Evolutionary conservation across 2,113 vertebrate genomes (phyloP), one percentile per base, ranked within the genome.

Genomic region (Chrysemys picta): DNA sequence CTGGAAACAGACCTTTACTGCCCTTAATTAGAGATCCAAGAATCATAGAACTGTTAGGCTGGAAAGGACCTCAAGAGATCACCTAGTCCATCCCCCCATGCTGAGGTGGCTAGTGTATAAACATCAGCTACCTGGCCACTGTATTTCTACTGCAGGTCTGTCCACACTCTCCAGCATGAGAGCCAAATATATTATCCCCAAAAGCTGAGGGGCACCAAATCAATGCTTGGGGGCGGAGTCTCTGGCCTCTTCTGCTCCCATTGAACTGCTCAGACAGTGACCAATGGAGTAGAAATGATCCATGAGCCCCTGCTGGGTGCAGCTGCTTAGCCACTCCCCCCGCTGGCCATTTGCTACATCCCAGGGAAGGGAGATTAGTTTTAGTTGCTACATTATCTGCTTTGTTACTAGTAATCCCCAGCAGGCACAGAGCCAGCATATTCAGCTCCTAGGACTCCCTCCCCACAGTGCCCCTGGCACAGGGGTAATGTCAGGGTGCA

Each of bases 101-200:
- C 14, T 5, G 6, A 0, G 7, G 57, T 59, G 6, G 0, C 22
- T 22, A 35, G 52, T 56, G 38, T 29, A 69, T 62, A 11, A 89
- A 9, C 10, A 6, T 56, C 21, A 7, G 49, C 89, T 59, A 59
- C 69, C 54, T 24, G 57, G 76, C 17, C 65, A 72, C 72, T 76
- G 42, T 4, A 1, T 0, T 13, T 72, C 50, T 29, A 29, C 1
- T 0, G 27, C 35, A 45, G 54, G 47, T 72, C 84, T 24, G 52
- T 45, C 49, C 45, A 62, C 50, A 35, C 0, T 2, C 59, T 87
- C 93, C 49, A 27, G 84, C 91, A 49, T 29, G 13, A 78, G 42
- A 78, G 42, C 56, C 69, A 21, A 0, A 52, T 57, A 27, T 7
- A 38, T 62, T 62, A 4, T 8, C 35, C 16, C 9, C 4, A 14